Base-by-base conservation (phyloP, 2,797 vertebrate genomes). In the Sternarchorhynchus goeldii region DNA sequence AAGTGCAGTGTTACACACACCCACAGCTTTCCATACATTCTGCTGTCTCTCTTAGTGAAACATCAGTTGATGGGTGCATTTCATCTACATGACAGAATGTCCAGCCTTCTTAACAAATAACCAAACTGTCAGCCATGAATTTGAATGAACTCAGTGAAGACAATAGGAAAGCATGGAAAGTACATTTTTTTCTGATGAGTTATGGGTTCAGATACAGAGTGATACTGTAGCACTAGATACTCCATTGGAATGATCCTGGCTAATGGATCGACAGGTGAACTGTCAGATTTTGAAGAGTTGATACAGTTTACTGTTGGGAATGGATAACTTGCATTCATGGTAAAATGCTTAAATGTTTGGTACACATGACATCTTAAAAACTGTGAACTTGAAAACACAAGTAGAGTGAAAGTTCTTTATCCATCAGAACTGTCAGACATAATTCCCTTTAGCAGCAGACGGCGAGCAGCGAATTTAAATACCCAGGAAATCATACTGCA, bases 261-360 rank as follows among this genome's bases (percentile, higher is more conserved):
- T 58, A 20, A 20, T 58, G 18, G 3, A n/a, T 2, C 18, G 56
- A 58, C 4, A 20, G 18, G 56, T 58, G 56, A 34, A 32, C 45
- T 78, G 3, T 70, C 75, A 34, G 66, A 80, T 58, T 76, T 84
- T 83, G 69, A n/a, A 1, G 58, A 75, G 60, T 20, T 85, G 29
- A 68, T 66, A 17, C 69, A 76, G 58, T 67, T 78, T 1, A 62
- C 6, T 34, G 36, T 78, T 62, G 67, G 77, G 0, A 6, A 63
- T 32, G 64, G 64, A 1, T 73, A 62, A 3, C 45, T 32, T 70
- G 50, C 29, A 6, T 70, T 70, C 55, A n/a, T 70, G 34, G 45
- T 57, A 12, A 71, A 71, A 71, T 71, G 29, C 25, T 56, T 34
- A 32, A 56, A 32, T 71, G 36, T 16, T 41, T 32, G 50, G 45